Evolutionary conservation across 2,888 invertebrate genomes (phyloP).

Genomic region (Oconnorella tubifera): DNA sequence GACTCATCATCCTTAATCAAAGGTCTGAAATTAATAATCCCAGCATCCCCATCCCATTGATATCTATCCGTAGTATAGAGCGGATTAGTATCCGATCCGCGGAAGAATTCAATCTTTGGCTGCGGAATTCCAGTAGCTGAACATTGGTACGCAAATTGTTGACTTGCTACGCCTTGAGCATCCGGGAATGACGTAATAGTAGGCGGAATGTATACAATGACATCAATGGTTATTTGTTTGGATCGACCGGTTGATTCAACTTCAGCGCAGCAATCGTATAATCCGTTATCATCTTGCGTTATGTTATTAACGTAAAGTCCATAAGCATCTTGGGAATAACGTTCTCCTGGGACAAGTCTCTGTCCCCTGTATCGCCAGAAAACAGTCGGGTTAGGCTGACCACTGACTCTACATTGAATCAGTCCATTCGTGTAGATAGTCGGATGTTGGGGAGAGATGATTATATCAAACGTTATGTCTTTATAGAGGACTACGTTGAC

Average conservation of each 20-base stretch:
- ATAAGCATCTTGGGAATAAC: slow-evolving; percentile 27
- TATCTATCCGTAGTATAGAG: not conserved
- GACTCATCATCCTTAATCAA: slow-evolving; percentile 30
- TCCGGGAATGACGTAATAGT: not conserved
- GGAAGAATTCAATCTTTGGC: slow-evolving; percentile 36
- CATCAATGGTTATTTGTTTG: slow-evolving; percentile 25
- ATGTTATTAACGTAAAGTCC: slow-evolving; percentile 37
- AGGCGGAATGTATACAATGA: slow-evolving; percentile 21
- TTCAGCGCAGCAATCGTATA: slow-evolving; percentile 37
- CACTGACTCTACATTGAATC: slow-evolving; percentile 31
- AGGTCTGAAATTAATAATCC: slow-evolving; percentile 30
- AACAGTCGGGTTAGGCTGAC: slow-evolving; percentile 26
- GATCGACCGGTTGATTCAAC: slow-evolving; percentile 28
- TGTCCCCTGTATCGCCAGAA: slow-evolving; percentile 23
- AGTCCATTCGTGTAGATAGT: slow-evolving; percentile 30
- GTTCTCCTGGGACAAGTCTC: slow-evolving; percentile 24
- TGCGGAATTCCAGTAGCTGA: slow-evolving; percentile 29
- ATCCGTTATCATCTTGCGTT: slow-evolving; percentile 36
- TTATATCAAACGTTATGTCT: slow-evolving; percentile 36
- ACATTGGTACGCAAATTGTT: slow-evolving; percentile 30
- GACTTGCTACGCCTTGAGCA: slow-evolving; percentile 31
- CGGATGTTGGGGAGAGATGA: slow-evolving; percentile 31
- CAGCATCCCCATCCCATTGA: slow-evolving; percentile 24
- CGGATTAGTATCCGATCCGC: slow-evolving; percentile 12
- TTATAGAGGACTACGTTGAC: slow-evolving; percentile 26